Evolutionary conservation across 64 coral and sea anemone species (phyloP).

Genomic region (Astreopora myriophthalma): DNA sequence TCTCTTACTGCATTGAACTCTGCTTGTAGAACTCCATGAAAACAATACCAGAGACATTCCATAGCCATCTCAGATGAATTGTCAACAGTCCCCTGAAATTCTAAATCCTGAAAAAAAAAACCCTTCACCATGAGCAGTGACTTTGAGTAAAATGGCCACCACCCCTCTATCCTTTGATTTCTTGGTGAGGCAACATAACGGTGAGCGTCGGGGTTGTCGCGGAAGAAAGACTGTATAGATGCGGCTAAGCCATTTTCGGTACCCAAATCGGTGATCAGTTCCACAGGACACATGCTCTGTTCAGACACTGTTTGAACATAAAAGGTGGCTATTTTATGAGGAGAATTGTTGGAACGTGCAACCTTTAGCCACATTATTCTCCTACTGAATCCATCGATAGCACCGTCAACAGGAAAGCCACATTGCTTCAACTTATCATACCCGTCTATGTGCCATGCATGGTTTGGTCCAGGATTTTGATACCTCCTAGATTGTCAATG

Average conservation of each 20-base stretch:
- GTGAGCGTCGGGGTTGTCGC: conserved; percentile 6
- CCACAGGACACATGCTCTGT: neutral
- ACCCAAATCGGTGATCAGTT: neutral
- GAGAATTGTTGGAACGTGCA: conserved; percentile 20
- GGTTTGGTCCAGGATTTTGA: conserved; percentile 16
- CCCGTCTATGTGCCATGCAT: conserved; percentile 23
- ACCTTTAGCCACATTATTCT: conserved; percentile 16
- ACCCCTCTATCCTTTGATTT: conserved; percentile 36
- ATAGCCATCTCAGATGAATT: conserved; percentile 17
- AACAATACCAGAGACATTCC: conserved; percentile 28
- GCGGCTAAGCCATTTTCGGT: neutral
- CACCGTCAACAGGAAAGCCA: neutral
- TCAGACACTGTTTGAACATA: conserved; percentile 6
- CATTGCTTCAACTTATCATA: neutral
- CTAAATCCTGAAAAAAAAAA: conserved; percentile 7
- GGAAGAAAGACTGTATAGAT: conserved; percentile 10
- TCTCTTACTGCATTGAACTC: neutral
- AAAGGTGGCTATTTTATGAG: conserved; percentile 23
- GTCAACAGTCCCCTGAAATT: conserved; percentile 20
- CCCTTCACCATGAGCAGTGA: neutral
- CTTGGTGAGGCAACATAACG: conserved; percentile 27
- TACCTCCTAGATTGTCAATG: no score
- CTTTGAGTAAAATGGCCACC: conserved; percentile 29
- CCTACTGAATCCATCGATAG: neutral
- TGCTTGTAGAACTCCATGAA: conserved; percentile 23